A percentile compares a stretch with the other conserved stretches of the same genome.
Evolutionary conservation across 2,797 vertebrate species (phyloP).

Genomic region (Chelmon rostratus): DNA sequence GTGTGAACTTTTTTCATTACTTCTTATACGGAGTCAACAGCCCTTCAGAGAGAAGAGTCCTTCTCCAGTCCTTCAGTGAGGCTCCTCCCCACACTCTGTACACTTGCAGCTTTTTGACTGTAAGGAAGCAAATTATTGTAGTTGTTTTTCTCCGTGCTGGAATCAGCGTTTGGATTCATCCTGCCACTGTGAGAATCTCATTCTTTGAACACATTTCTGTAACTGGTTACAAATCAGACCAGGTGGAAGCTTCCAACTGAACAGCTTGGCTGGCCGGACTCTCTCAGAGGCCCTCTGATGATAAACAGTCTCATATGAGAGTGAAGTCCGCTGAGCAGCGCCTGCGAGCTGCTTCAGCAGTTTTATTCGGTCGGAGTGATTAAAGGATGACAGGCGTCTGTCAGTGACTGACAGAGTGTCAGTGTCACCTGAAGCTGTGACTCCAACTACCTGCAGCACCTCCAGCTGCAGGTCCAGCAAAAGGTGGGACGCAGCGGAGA

Average conservation of each 20-base stretch:
- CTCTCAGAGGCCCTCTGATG: conserved; percentile 51
- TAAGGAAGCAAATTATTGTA: background rate
- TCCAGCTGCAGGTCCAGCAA: no score
- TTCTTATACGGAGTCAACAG: conserved; percentile 4
- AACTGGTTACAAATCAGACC: conserved; percentile 43
- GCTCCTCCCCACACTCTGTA: background rate
- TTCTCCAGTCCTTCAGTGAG: conserved; percentile 4
- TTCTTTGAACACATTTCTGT: conserved; percentile 40
- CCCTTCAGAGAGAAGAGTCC: conserved; percentile 20
- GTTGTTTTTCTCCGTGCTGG: background rate
- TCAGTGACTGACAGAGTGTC: conserved; percentile 43
- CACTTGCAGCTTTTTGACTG: background rate
- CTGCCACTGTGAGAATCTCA: conserved; percentile 5
- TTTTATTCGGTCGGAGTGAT: conserved; percentile 57
- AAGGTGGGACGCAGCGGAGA: no score
- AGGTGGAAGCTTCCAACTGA: conserved; percentile 46
- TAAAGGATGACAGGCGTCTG: conserved; percentile 58
- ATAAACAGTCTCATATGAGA: conserved; percentile 60
- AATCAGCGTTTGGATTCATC: background rate
- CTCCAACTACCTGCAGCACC: conserved; percentile 7
- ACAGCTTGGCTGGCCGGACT: conserved; percentile 58
- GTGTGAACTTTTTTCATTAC: conserved; percentile 23
- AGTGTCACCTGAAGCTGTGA: conserved; percentile 46
- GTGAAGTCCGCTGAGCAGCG: conserved; percentile 39
- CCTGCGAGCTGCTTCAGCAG: conserved; percentile 58